phyloP scores from a whole-genome alignment of 2,797 vertebrate genomes.

The Pyrocephalus nanus region DNA sequence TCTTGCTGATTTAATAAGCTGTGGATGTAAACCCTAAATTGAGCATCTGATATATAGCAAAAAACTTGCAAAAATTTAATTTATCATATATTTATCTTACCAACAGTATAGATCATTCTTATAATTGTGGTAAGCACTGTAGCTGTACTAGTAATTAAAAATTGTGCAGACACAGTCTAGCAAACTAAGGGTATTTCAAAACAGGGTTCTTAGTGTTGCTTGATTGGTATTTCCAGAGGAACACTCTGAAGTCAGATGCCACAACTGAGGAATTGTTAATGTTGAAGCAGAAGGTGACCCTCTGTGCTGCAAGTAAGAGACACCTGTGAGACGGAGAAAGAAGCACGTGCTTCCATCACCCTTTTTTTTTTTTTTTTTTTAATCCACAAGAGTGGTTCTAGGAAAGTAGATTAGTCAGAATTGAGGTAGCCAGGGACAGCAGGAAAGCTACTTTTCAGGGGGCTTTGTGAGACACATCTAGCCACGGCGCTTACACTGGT shows the following conservation, averaged over 20 bases:
- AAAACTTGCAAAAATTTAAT: not conserved
- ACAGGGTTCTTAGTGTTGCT: not conserved
- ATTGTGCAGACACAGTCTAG: not conserved
- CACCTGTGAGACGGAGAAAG: not conserved
- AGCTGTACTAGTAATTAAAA: not conserved
- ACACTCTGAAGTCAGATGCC: not conserved
- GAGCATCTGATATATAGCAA: not conserved
- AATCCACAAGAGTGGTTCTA: not conserved
- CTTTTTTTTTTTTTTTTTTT: not conserved
- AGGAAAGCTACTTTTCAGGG: not conserved
- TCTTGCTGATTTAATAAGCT: slow-evolving; percentile 36
- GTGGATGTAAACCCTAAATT: not conserved
- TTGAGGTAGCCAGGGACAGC: not conserved
- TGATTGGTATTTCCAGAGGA: not conserved
- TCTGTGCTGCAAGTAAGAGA: not conserved
- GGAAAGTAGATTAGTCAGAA: not conserved
- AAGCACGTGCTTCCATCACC: not conserved
- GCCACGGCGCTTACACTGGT: not conserved
- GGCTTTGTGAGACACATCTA: not conserved
- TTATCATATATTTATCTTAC: slow-evolving; percentile 40
- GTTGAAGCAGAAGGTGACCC: not conserved
- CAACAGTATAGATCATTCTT: not conserved
- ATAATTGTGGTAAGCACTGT: not conserved
- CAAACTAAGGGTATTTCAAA: not conserved
- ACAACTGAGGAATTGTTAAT: not conserved